These are phyloP conservation scores for Myotis lucifugus DNA, from an alignment of 2,113 vertebrate species.

Conservation along the genomic window DNA sequence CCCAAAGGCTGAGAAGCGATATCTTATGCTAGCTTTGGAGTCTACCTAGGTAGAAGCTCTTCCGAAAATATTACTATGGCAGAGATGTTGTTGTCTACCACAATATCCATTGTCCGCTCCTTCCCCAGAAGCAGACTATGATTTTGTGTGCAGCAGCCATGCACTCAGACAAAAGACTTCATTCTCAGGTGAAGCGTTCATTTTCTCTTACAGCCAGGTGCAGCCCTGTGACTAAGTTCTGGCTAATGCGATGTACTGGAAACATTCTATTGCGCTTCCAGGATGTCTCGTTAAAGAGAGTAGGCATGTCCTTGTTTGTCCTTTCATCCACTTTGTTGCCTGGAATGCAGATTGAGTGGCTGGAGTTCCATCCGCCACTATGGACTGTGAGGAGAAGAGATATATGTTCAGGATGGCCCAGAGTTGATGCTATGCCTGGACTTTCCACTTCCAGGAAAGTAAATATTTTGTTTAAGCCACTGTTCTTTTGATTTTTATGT, in stretches of 20 bases:
- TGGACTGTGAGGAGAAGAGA: not conserved
- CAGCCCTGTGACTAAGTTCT: not conserved
- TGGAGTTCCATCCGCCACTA: not conserved
- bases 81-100: not conserved
- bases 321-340: not conserved
- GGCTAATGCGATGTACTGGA: not conserved
- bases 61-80: not conserved
- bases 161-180: not conserved
- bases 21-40: not conserved
- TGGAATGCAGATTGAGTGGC: not conserved
- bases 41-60: not conserved
- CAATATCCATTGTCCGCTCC: not conserved
- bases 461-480: not conserved
- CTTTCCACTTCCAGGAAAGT: not conserved
- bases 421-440: not conserved
- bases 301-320: not conserved
- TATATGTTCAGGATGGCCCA: not conserved
- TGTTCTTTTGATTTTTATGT: not conserved
- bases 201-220: not conserved
- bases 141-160: not conserved
- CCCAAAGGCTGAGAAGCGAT: not conserved
- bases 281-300: slow-evolving; percentile 18
- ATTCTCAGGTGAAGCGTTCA: not conserved
- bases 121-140: not conserved
- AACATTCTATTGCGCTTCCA: not conserved